Percentiles rank a stretch among this genome's conserved stretches.
Evolutionary conservation across 30 jellyfish, hydroid and myxozoan genomes (phyloP).

Genomic region (Catostylus mosaicus): DNA sequence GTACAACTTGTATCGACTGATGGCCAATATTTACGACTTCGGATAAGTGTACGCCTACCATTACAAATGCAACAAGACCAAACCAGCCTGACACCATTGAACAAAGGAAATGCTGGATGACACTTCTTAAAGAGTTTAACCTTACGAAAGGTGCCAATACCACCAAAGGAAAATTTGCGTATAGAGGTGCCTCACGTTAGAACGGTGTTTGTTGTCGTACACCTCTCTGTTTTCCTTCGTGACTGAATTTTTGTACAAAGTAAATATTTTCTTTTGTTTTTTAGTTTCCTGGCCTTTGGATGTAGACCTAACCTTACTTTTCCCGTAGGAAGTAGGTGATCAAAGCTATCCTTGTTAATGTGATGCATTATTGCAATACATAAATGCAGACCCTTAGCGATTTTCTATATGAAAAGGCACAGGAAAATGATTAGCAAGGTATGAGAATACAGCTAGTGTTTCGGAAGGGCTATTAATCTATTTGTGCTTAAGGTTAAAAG

Average conservation of each 20-base stretch:
- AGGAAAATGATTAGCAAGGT: neutral
- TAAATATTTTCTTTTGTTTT: neutral
- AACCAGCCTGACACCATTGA: neutral
- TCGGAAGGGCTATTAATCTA: no score
- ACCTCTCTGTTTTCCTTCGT: neutral
- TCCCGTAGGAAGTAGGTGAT: constrained; percentile 59
- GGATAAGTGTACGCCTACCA: constrained; percentile 19
- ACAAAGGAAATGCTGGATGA: neutral
- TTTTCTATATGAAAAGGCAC: neutral
- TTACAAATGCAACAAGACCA: constrained; percentile 19
- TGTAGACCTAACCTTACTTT: constrained; percentile 1
- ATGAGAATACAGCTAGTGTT: no score
- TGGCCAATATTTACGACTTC: constrained; percentile 16
- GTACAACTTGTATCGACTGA: constrained; percentile 18
- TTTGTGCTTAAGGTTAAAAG: no score
- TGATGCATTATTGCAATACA: constrained; percentile 1
- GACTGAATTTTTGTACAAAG: neutral
- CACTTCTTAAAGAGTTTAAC: neutral
- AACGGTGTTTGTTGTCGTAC: neutral
- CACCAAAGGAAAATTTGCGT: neutral
- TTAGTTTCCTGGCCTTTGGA: constrained; percentile 28
- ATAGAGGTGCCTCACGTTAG: neutral
- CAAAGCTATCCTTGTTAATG: constrained; percentile 3
- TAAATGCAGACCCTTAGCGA: neutral
- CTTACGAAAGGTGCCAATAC: neutral